Evolutionary conservation across 2,888 invertebrate species (phyloP).

Genomic region (Melitaea athalia): DNA sequence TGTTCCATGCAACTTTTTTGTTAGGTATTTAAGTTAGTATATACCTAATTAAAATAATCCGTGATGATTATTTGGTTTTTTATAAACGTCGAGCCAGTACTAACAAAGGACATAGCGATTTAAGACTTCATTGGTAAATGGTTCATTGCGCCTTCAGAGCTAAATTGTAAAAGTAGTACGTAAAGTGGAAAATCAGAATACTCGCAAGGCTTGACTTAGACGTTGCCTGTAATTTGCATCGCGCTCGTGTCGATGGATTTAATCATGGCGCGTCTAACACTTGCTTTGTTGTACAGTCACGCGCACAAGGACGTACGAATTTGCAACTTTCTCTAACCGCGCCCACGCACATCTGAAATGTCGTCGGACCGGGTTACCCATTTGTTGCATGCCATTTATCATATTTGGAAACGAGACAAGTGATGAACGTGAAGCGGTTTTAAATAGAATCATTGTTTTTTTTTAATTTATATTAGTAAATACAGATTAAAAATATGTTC

Average conservation of each 20-base stretch:
- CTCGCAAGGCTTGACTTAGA: not conserved
- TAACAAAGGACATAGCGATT: too few relatives aligned
- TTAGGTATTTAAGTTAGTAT: not conserved
- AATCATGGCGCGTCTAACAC: slow-evolving; percentile 25
- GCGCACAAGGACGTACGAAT: slow-evolving; percentile 60
- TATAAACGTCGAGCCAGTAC: too few relatives aligned
- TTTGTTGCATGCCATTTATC: slow-evolving; percentile 54
- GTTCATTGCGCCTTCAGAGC: too few relatives aligned
- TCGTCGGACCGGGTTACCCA: slow-evolving; percentile 69
- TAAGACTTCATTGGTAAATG: too few relatives aligned
- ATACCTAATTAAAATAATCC: not conserved
- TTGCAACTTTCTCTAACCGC: slow-evolving; percentile 67
- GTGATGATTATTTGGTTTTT: not conserved
- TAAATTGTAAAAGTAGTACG: too few relatives aligned
- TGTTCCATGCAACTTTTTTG: not conserved
- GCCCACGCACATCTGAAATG: slow-evolving; percentile 59
- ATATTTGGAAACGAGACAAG: slow-evolving; percentile 53
- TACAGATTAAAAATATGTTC: not conserved
- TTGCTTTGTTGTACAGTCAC: slow-evolving; percentile 29
- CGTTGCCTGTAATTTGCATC: not conserved
- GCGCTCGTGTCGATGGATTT: slow-evolving; percentile 15
- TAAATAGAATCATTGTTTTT: not conserved
- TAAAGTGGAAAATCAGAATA: not conserved
- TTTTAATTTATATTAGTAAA: not conserved
- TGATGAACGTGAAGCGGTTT: slow-evolving; percentile 21